These are phyloP conservation scores for Malurus alboscapulatus DNA, from an alignment of 2,113 vertebrate genomes.

Conservation along the genomic window DNA sequence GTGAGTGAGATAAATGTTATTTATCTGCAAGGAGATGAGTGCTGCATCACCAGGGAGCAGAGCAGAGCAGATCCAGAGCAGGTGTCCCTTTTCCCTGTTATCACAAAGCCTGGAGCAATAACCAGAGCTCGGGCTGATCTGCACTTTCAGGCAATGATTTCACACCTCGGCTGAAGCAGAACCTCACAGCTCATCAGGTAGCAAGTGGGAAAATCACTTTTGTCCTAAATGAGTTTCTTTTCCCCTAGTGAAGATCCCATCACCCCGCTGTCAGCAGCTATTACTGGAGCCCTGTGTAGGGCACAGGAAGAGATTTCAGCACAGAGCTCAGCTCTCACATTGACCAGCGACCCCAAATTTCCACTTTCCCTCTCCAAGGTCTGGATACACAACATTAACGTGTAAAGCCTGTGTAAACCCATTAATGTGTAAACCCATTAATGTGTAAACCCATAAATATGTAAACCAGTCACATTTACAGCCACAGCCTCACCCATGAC, in stretches of 20 bases:
- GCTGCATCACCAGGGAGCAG: neutral
- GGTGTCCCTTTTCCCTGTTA: neutral
- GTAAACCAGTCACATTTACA: neutral
- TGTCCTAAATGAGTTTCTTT: neutral
- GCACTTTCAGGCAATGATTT: neutral
- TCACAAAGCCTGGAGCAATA: neutral
- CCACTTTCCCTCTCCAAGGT: neutral
- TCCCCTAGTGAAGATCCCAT: neutral
- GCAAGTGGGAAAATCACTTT: neutral
- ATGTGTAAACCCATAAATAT: neutral
- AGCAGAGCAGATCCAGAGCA: neutral
- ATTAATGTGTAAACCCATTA: too few relatives aligned
- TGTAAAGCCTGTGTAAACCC: neutral
- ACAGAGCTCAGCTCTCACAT: neutral
- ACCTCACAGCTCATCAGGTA: slow-evolving; percentile 8
- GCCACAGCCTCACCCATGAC: neutral
- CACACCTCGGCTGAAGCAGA: neutral
- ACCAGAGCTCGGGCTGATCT: neutral
- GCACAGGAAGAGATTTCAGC: neutral
- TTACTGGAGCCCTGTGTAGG: neutral
- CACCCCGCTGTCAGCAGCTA: neutral
- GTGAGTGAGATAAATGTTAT: neutral
- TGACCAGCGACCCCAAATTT: neutral
- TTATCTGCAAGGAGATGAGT: neutral
- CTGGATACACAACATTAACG: accelerated